These are phyloP conservation scores for Microctonus brassicae DNA, from an alignment of 2,888 invertebrate genomes.

Conservation along the genomic window DNA sequence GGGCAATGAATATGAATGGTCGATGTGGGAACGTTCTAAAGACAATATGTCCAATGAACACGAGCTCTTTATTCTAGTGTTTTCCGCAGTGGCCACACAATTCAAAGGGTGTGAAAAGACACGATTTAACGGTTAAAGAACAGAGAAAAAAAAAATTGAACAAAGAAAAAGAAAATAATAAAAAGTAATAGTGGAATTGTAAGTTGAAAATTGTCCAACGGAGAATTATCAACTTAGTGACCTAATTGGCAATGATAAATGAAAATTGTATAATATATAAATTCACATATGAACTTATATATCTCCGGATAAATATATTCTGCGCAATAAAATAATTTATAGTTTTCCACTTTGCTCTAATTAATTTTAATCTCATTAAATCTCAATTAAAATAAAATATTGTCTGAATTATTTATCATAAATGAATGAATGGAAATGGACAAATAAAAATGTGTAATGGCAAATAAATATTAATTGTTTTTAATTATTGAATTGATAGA, in stretches of 20 bases:
- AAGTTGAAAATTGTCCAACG: neutral
- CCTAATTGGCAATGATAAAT: neutral
- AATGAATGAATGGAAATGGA: neutral
- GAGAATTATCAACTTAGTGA: neutral
- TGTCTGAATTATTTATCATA: too few relatives aligned
- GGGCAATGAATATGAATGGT: slow-evolving; percentile 43
- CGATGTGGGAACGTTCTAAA: slow-evolving; percentile 32
- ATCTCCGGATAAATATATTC: too few relatives aligned
- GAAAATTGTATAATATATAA: too few relatives aligned
- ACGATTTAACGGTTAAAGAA: neutral
- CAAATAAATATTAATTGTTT: neutral
- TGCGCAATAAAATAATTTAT: too few relatives aligned
- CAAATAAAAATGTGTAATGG: neutral
- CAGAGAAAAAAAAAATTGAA: neutral
- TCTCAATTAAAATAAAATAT: too few relatives aligned
- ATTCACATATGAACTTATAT: too few relatives aligned
- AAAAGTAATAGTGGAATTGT: neutral
- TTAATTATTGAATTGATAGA: neutral
- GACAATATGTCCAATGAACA: slow-evolving; percentile 38
- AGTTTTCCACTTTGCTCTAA: too few relatives aligned
- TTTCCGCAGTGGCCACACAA: neutral
- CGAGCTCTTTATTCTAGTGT: neutral
- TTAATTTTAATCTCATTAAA: too few relatives aligned
- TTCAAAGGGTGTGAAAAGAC: neutral
- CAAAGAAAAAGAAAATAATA: neutral